Evolutionary conservation across 2,888 invertebrate genomes (phyloP).

Genomic region (Zygothrica quintamaculata): DNA sequence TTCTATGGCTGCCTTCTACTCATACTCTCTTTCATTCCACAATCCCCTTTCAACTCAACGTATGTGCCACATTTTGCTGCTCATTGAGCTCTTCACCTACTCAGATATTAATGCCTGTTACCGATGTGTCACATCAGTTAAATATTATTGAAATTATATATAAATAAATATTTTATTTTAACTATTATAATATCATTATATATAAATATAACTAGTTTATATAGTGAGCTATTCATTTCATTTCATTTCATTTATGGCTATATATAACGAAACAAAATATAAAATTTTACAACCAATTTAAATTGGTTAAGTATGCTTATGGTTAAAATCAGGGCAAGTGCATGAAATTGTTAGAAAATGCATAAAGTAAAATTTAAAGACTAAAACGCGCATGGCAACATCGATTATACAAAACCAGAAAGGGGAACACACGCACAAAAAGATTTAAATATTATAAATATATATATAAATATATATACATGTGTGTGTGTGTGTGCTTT

Average conservation of each 20-base stretch:
- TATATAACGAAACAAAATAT: background rate
- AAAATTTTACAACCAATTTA: no score
- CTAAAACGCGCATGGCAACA: slow-evolving; percentile 54
- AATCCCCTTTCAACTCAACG: slow-evolving; percentile 17
- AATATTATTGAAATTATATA: background rate
- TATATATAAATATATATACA: background rate
- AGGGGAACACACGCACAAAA: slow-evolving; percentile 35
- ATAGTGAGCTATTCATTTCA: no score
- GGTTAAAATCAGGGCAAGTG: background rate
- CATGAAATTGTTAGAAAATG: slow-evolving; percentile 2
- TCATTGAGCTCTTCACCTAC: slow-evolving; percentile 41
- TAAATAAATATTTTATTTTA: background rate
- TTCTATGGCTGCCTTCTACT: slow-evolving; percentile 65
- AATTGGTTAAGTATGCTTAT: no score
- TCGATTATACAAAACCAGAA: slow-evolving; percentile 58
- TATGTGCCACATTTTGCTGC: slow-evolving; percentile 48
- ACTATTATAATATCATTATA: slow-evolving; percentile 2
- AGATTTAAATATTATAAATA: background rate
- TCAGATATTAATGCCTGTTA: slow-evolving; percentile 30
- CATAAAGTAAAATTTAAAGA: slow-evolving; percentile 19
- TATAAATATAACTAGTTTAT: no score
- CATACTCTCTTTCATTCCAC: slow-evolving; percentile 1
- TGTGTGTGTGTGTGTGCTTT: slow-evolving; percentile 12
- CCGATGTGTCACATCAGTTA: slow-evolving; percentile 31
- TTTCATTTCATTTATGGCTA: no score